Evolutionary conservation across 2,888 invertebrate genomes (phyloP), one percentile per base, ranked within the genome.

Genomic region (Drosophila ustulata): DNA sequence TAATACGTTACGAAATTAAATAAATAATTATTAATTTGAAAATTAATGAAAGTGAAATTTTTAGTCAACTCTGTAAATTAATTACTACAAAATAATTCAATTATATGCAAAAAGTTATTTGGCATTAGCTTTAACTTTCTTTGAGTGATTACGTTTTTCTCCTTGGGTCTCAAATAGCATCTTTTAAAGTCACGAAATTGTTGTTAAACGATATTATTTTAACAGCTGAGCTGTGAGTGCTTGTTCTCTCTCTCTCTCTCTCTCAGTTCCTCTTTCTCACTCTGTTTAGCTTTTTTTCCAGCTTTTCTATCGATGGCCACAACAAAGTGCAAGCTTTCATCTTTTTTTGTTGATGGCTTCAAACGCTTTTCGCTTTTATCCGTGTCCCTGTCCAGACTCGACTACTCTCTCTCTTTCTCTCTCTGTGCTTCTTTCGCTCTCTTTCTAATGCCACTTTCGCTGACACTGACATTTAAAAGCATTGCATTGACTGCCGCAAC

Each of bases 381-480:
- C 37, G 11, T 11, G 34, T 34, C 11, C 11, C 9, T 47, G n/a
- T 4, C 7, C 11, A 32, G 34, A 13, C 41, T 9, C 18, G 18
- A 3, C 18, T 13, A 7, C 5, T 9, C n/a, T n/a, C n/a, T n/a
- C n/a, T n/a, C n/a, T n/a, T n/a, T 45, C 66, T 47, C 30, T 50
- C 50, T 66, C 63, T 37, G 4, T 37, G 4, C 11, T 4, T 37
- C n/a, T 37, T n/a, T 4, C n/a, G 11, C 2, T 37, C 61, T 47
- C 26, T 49, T 47, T 66, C 64, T 64, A 68, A 58, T 78, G 66
- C 66, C 78, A 79, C 88, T 83, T 83, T 83, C 83, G 88, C 67
- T 86, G 86, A 82, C 86, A 88, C 67, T 75, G 78, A 75, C 75
- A 75, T 82, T 86, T 73, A 68, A 78, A 79, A 78, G 85, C 79